Evolutionary conservation across 2,888 invertebrate genomes (phyloP).

Genomic region (Eupsilia transversa): DNA sequence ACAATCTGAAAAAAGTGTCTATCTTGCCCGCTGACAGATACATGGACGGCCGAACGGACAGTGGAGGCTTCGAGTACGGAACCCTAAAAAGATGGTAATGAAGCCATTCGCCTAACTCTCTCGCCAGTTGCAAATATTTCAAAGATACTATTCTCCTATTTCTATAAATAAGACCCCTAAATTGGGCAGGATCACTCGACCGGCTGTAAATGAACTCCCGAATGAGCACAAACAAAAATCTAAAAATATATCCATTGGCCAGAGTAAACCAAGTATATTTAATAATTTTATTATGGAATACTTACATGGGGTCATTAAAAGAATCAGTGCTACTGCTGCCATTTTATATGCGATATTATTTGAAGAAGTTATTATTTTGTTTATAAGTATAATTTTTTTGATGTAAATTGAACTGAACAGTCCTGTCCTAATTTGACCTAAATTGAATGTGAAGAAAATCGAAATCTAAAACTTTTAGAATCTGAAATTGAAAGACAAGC

Average conservation of each 20-base stretch:
- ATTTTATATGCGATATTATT: neutral
- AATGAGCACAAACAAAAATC: slow-evolving; percentile 6
- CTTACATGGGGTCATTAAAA: neutral
- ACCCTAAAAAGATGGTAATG: no score
- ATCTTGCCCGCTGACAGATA: no score
- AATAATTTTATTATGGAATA: neutral
- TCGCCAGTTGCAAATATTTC: slow-evolving; percentile 8
- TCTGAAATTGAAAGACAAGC: neutral
- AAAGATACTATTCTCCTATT: neutral
- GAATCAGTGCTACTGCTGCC: neutral
- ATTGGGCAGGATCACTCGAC: neutral
- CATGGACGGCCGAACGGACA: no score
- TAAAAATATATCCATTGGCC: slow-evolving; percentile 11
- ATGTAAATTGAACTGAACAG: neutral
- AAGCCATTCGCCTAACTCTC: neutral
- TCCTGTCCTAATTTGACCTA: neutral
- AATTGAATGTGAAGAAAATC: neutral
- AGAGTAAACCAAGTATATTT: neutral
- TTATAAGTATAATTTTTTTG: neutral
- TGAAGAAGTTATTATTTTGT: neutral
- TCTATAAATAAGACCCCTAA: slow-evolving; percentile 16
- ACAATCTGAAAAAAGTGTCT: no score
- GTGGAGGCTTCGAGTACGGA: no score
- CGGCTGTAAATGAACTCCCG: slow-evolving; percentile 22
- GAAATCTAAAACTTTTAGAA: neutral